phyloP scores from a whole-genome alignment of 2,113 vertebrate species.

The Heteronetta atricapilla region DNA sequence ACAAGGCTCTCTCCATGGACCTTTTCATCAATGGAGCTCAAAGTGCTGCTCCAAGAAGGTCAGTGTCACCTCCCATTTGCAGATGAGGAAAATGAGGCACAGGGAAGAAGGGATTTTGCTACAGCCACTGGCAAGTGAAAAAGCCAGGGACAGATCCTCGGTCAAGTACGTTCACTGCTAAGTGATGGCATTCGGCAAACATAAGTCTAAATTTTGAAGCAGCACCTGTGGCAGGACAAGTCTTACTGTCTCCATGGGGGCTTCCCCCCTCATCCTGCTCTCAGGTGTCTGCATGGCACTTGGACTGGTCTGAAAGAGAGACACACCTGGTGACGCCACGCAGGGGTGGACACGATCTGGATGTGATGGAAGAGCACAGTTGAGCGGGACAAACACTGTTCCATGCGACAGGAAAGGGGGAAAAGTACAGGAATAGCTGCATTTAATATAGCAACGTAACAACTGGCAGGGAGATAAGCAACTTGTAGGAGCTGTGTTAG shows the following conservation, averaged over 20 bases:
- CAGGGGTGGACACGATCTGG: not conserved
- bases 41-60: not conserved
- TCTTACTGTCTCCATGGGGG: not conserved
- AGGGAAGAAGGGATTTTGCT: not conserved
- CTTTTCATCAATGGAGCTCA: constrained; percentile 18
- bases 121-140: not conserved
- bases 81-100: not conserved
- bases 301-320: not conserved
- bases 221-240: not conserved
- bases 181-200: not conserved
- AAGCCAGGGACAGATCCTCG: not conserved
- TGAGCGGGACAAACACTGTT: not conserved
- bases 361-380: not conserved
- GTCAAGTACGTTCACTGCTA: not conserved
- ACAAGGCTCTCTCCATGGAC: not conserved
- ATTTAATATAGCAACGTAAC: not conserved
- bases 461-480: not conserved
- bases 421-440: not conserved
- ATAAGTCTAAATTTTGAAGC: not conserved
- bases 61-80: not conserved
- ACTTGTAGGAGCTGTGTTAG: not conserved
- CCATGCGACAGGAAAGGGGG: not conserved
- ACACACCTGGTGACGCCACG: not conserved
- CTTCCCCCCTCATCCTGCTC: not conserved
- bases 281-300: not conserved